A percentile compares a stretch with the other conserved stretches of the same genome.
Conservation (phyloP, 2,113 vertebrate species). For the Loxodonta africana region DNA sequence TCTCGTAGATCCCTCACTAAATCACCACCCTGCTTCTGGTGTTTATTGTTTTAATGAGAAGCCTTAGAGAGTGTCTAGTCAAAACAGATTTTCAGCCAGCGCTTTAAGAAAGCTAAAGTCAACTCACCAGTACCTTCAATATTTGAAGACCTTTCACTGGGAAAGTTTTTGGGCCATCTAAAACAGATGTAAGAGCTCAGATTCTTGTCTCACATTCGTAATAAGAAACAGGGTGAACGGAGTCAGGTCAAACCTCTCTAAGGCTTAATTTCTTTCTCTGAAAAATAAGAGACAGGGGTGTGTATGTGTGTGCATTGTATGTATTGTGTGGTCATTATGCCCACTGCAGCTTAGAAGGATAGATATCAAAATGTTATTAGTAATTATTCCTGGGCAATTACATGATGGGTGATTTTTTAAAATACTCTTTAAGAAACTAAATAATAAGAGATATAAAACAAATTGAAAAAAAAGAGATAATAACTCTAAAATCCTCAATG, state of each 20-base stretch:
- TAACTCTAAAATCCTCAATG: background rate
- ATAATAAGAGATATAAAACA: background rate
- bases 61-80: background rate
- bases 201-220: background rate
- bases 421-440: background rate
- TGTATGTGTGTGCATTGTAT: too few relatives aligned
- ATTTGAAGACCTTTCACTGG: slow-evolving; percentile 8
- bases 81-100: background rate
- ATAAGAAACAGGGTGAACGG: background rate
- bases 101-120: background rate
- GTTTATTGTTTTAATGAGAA: slow-evolving; percentile 25
- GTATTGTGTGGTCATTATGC: background rate
- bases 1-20: background rate
- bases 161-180: background rate
- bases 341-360: background rate
- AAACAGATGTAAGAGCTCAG: background rate
- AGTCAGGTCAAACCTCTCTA: background rate
- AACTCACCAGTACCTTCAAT: background rate
- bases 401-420: background rate
- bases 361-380: background rate
- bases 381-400: slow-evolving; percentile 4
- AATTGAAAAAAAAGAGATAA: background rate
- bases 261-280: background rate
- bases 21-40: background rate
- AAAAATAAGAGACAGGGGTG: slow-evolving; percentile 14